Evolutionary conservation across 2,113 vertebrate species (phyloP).

Genomic region (Thomomys bottae): DNA sequence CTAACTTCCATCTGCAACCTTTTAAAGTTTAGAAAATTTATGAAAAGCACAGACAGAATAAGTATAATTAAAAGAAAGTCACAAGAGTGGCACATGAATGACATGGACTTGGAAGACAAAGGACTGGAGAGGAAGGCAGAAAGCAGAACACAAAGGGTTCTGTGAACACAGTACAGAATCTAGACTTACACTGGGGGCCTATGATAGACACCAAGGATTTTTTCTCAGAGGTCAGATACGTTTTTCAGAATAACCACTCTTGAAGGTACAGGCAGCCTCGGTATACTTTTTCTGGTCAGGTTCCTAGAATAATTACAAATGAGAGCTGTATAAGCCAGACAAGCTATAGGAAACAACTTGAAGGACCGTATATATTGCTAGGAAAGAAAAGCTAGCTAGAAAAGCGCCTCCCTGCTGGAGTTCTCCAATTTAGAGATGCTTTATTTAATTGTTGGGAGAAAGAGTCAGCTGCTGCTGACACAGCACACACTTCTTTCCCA

Average conservation of each 20-base stretch:
- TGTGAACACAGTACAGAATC: rapidly evolving
- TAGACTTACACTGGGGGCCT: not conserved
- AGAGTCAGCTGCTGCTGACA: not conserved
- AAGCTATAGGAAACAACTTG: not conserved
- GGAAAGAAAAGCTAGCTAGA: not conserved
- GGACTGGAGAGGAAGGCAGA: not conserved
- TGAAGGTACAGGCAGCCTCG: not conserved
- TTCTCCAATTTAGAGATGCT: not conserved
- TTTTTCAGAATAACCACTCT: not conserved
- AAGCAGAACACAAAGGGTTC: not conserved
- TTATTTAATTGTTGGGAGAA: not conserved
- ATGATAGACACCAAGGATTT: not conserved
- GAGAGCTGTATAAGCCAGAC: not conserved
- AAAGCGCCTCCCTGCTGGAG: not conserved
- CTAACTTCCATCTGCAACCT: too few relatives aligned
- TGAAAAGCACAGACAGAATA: too few relatives aligned
- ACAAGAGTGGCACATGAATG: not conserved
- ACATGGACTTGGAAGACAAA: not conserved
- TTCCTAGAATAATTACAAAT: not conserved
- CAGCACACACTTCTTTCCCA: not conserved
- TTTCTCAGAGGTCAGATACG: not conserved
- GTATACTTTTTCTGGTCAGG: not conserved
- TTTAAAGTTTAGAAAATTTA: too few relatives aligned
- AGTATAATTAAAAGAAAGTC: not conserved
- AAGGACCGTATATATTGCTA: not conserved